Evolutionary conservation across 2,888 invertebrate species (phyloP).

Genomic region (Macrophya annulata): DNA sequence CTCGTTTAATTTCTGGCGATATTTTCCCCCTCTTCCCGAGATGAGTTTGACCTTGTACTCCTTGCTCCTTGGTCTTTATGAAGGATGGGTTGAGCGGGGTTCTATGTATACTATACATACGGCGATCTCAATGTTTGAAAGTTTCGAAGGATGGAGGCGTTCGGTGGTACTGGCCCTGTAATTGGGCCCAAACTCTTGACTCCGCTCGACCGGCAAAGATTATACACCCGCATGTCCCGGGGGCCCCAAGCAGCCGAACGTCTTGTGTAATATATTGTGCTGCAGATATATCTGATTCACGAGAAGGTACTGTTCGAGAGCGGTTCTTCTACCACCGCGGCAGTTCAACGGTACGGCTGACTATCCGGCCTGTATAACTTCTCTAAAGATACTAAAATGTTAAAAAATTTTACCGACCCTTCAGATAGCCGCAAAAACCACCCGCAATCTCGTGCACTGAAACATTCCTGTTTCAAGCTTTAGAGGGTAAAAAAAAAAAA

Average conservation of each 20-base stretch:
- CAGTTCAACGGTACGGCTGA: neutral
- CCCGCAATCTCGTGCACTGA: neutral
- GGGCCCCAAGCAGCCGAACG: slow-evolving; percentile 73
- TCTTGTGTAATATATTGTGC: slow-evolving; percentile 78
- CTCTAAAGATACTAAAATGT: slow-evolving; percentile 33
- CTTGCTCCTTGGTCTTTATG: neutral
- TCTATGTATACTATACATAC: slow-evolving; percentile 46
- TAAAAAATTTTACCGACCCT: slow-evolving; percentile 2
- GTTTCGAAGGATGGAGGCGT: slow-evolving; percentile 74
- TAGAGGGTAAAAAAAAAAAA: neutral
- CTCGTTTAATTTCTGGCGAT: slow-evolving; percentile 7
- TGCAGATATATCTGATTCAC: slow-evolving; percentile 78
- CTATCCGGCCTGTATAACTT: neutral
- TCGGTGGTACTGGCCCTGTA: slow-evolving; percentile 79
- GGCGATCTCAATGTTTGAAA: slow-evolving; percentile 72
- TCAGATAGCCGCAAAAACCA: neutral
- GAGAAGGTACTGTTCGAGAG: slow-evolving; percentile 68
- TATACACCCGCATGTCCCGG: slow-evolving; percentile 79
- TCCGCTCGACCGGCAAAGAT: slow-evolving; percentile 77
- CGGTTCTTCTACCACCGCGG: slow-evolving; percentile 28
- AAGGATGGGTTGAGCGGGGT: slow-evolving; percentile 11
- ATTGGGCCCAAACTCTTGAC: slow-evolving; percentile 79
- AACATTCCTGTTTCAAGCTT: neutral
- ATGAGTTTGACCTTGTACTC: slow-evolving; percentile 34
- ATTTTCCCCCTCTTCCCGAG: neutral